Evolutionary conservation across 2,797 vertebrate genomes (phyloP).

Genomic region (Pipistrellus pygmaeus): DNA sequence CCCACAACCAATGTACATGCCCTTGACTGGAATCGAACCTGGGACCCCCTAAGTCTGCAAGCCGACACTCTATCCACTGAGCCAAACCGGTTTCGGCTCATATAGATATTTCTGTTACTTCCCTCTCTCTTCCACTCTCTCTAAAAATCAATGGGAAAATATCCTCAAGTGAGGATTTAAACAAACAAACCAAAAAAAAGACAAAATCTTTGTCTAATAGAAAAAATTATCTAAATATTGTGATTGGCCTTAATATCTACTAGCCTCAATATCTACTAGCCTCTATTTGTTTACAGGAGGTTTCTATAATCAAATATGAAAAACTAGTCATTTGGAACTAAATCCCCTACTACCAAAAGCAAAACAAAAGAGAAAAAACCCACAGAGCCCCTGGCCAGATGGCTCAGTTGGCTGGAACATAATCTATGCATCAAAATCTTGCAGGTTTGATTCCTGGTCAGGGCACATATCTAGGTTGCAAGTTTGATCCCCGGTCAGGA

Average conservation of each 20-base stretch:
- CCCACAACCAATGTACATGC: too few species aligned
- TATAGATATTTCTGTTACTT: too few species aligned
- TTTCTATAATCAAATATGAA: slow-evolving; percentile 29
- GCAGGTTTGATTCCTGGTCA: neutral
- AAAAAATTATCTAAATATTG: slow-evolving; percentile 60
- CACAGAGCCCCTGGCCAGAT: neutral
- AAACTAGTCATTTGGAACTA: slow-evolving; percentile 59
- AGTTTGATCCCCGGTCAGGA: neutral
- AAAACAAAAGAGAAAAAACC: slow-evolving; percentile 57
- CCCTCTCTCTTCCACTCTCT: too few species aligned
- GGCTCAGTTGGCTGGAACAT: neutral
- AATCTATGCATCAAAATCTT: neutral
- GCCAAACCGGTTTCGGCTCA: too few species aligned
- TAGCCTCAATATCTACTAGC: slow-evolving; percentile 10
- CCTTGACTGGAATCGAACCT: too few species aligned
- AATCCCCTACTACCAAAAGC: neutral
- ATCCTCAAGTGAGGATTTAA: too few species aligned
- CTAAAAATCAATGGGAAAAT: too few species aligned
- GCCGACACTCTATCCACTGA: too few species aligned
- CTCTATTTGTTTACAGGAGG: slow-evolving; percentile 54
- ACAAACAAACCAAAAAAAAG: neutral
- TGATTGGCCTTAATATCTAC: slow-evolving; percentile 22
- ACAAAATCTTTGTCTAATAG: slow-evolving; percentile 38
- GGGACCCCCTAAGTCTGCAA: too few species aligned
- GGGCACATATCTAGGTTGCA: too few species aligned